These are phyloP conservation scores for Epinephelus awoara DNA, from an alignment of 2,797 vertebrate genomes.

Conservation along the genomic window DNA sequence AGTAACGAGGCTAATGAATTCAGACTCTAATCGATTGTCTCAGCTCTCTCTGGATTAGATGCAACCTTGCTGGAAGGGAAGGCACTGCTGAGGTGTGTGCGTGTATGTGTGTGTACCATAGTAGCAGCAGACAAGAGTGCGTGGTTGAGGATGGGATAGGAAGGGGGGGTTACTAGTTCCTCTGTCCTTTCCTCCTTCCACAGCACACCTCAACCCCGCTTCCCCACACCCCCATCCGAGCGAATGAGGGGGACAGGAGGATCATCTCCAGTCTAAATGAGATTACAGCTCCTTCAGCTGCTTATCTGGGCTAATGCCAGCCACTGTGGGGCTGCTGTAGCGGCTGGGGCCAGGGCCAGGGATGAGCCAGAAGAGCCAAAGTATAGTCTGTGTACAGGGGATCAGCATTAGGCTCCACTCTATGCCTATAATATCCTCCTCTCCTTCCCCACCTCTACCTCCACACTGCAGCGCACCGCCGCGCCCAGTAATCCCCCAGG, in stretches of 20 bases:
- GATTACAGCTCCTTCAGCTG: slow-evolving; percentile 99
- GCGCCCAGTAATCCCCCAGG: slow-evolving; percentile 83
- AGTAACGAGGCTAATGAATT: slow-evolving; percentile 97
- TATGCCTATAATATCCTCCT: slow-evolving; percentile 76
- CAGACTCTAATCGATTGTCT: slow-evolving; percentile 97
- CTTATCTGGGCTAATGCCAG: slow-evolving; percentile 99
- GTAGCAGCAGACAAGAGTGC: slow-evolving; percentile 46
- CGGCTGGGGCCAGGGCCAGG: slow-evolving; percentile 75
- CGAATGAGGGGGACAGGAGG: slow-evolving; percentile 95
- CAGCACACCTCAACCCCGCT: slow-evolving; percentile 85
- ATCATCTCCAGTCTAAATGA: slow-evolving; percentile 99
- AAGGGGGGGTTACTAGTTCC: slow-evolving; percentile 69
- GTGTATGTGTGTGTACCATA: slow-evolving; percentile 54
- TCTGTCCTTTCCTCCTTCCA: slow-evolving; percentile 89
- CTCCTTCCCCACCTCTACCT: slow-evolving; percentile 65
- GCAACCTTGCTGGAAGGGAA: slow-evolving; percentile 96
- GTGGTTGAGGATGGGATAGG: slow-evolving; percentile 73
- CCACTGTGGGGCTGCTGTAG: slow-evolving; percentile 89
- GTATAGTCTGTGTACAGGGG: slow-evolving; percentile 94
- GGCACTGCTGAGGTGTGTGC: slow-evolving; percentile 88
- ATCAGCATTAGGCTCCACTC: slow-evolving; percentile 92
- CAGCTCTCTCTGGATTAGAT: slow-evolving; percentile 96
- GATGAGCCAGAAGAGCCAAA: slow-evolving; percentile 81
- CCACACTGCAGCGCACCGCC: slow-evolving; percentile 74
- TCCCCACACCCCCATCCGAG: slow-evolving; percentile 90